Base-by-base conservation (phyloP, 2,113 vertebrate genomes). In the Sakesphorus luctuosus region DNA sequence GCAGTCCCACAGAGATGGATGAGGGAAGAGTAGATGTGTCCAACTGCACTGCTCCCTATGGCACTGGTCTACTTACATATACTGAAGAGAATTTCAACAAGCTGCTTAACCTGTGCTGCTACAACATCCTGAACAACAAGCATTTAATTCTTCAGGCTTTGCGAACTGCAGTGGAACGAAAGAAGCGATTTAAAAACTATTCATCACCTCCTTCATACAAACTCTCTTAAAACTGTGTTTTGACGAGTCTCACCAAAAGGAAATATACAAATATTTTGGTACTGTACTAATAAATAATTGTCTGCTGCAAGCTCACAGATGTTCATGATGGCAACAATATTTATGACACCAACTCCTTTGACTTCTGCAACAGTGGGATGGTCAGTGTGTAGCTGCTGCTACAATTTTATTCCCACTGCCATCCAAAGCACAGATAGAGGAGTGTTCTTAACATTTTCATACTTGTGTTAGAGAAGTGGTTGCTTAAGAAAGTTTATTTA, bases 41-140 rank as follows among this genome's bases (percentile, higher is more conserved):
- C 75, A 89, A 61, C 36, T 89, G 23, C 3, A 2, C 25, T 47
- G 97, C 94, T 58, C 98, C 98, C 10, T 99, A 98, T 61, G 84
- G 93, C 91, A 98, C 98, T 13, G 86, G 93, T 1, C 89, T 98
- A 26, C 59, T 98, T 33, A 98, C 98, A 0, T 99, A 98, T 36
- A 96, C 97, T 8, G 87, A 89, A 13, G 96, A 98, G 83, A 95
- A 98, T 17, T 96, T 95, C 56, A 94, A 98, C 79, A 98, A 97
- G 79, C 92, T 99, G 58, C 53, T 98, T n/a, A 89, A 84, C 19
- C 95, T 99, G 85, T 95, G 98, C 3, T 84, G 53, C 52, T 99
- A 98, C 82, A 99, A 99, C 58, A 92, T 98, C 31, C 68, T 96
- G 71, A 99, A 99, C 93, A 99, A 97, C 87, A 96, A 90, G 87